Base-by-base conservation (phyloP, 64 coral and sea anemone species). In the Trachythela sp. region DNA sequence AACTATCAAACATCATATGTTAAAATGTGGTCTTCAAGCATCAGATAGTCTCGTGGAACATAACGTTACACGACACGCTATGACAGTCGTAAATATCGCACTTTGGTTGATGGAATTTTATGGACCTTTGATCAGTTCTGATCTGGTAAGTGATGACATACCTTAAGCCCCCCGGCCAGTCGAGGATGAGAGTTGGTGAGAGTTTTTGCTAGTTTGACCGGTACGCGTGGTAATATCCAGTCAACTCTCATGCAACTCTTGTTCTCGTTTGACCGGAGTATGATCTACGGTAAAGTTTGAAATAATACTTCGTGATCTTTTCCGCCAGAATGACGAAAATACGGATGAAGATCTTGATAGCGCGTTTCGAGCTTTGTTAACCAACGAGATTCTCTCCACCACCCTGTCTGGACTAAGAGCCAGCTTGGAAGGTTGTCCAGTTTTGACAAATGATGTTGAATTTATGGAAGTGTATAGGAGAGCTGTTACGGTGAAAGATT, bases 41-140 rank as follows among this genome's bases (percentile, higher is more conserved):
- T 37, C 75, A 2, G 75, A 80, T 1, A 39, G 30, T 37, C 31
- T 80, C 37, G 75, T 80, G 33, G 34, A 80, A 39, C 75, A 80
- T 35, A 80, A 80, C 34, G 20, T 80, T 36, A 11, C 91, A 22
- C 36, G 83, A 32, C 93, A 98, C 24, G 84, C 88, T n/a, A 89
- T 91, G 86, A 87, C 93, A 58, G 91, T 91, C 20, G 45, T 93
- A 13, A 94, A 93, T 77, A 43, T 94, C 48, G 87, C 93, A 48
- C 67, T 85, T 39, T 93, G 94, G 33, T 84, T 89, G 48, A 72
- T 92, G 0, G 88, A 91, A 30, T 94, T 98, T 48, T 52, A 94
- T 20, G 85, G 94, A 0, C 49, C 85, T 45, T 48, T 91, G 26
- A 89, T 98, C 35, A 90, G 88, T 64, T 54, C 94, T n/a, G 91